Evolutionary conservation across 2,797 vertebrate species (phyloP).

Genomic region (Thalassophryne amazonica): DNA sequence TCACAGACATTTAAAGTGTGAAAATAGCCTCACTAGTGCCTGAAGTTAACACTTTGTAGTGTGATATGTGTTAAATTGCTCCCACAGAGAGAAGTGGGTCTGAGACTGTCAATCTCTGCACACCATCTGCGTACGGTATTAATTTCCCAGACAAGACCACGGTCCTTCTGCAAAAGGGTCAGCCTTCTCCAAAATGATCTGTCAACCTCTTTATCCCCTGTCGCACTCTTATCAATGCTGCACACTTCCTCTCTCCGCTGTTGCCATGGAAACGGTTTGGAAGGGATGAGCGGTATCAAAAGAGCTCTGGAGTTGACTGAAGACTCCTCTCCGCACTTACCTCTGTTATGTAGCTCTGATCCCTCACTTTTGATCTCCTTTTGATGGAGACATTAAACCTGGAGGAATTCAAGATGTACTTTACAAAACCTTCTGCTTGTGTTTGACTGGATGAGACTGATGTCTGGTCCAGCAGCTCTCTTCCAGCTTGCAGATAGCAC

Average conservation of each 20-base stretch:
- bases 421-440: conserved; percentile 29
- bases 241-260: conserved; percentile 70
- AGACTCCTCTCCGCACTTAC: conserved; percentile 68
- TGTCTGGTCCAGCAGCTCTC: conserved; percentile 39
- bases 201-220: conserved; percentile 79
- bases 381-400: conserved; percentile 72
- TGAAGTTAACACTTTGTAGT: conserved; percentile 73
- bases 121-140: conserved; percentile 72
- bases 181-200: conserved; percentile 78
- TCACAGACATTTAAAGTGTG: conserved; percentile 73
- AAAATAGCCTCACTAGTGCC: conserved; percentile 64
- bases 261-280: conserved; percentile 80
- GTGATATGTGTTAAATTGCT: conserved; percentile 72
- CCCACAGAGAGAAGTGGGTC: conserved; percentile 57
- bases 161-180: conserved; percentile 69
- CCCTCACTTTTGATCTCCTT: conserved; percentile 68
- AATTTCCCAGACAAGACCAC: conserved; percentile 65
- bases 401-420: conserved; percentile 56
- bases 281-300: conserved; percentile 71
- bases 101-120: conserved; percentile 64
- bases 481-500: conserved; percentile 49
- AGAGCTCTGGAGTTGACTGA: conserved; percentile 63
- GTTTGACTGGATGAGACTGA: conserved; percentile 51
- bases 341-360: conserved; percentile 72
- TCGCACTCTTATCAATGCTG: conserved; percentile 71